Percentiles rank a stretch among this genome's conserved stretches.
Conservation (phyloP, 2,888 invertebrate genomes). For the Macropis europaea region DNA sequence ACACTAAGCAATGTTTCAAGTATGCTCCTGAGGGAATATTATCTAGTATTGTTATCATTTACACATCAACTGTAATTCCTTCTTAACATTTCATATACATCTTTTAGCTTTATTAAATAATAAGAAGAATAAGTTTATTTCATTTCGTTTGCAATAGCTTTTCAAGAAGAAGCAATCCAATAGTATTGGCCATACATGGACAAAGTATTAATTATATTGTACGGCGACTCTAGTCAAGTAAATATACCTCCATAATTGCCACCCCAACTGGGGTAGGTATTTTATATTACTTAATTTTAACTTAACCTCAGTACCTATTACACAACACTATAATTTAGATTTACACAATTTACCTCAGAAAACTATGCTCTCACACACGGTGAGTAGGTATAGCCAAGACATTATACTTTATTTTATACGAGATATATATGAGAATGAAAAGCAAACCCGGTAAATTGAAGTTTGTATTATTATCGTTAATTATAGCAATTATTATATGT, state of each 20-base stretch:
- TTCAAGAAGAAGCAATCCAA: constrained; percentile 29
- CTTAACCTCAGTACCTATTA: constrained; percentile 75
- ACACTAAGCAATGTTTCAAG: constrained; percentile 20
- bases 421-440: constrained; percentile 42
- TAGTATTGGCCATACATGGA: constrained; percentile 65
- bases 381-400: constrained; percentile 52
- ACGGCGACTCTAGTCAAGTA: constrained; percentile 78
- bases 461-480: constrained; percentile 69
- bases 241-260: constrained; percentile 75
- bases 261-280: constrained; percentile 38
- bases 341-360: constrained; percentile 74
- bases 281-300: constrained; percentile 71
- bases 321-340: constrained; percentile 72
- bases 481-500: constrained; percentile 58
- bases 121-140: constrained; percentile 29
- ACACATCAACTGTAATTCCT: constrained; percentile 16
- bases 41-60: constrained; percentile 3
- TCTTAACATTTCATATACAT: background rate
- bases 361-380: constrained; percentile 56
- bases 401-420: constrained; percentile 60
- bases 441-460: constrained; percentile 54
- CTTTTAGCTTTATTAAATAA: constrained; percentile 1
- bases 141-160: constrained; percentile 43
- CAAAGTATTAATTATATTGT: constrained; percentile 73
- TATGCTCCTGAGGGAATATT: constrained; percentile 10